A percentile compares a stretch with the other conserved stretches of the same genome.
Evolutionary conservation across 2,113 vertebrate species (phyloP).

Genomic region (Gallinago jamesoni): DNA sequence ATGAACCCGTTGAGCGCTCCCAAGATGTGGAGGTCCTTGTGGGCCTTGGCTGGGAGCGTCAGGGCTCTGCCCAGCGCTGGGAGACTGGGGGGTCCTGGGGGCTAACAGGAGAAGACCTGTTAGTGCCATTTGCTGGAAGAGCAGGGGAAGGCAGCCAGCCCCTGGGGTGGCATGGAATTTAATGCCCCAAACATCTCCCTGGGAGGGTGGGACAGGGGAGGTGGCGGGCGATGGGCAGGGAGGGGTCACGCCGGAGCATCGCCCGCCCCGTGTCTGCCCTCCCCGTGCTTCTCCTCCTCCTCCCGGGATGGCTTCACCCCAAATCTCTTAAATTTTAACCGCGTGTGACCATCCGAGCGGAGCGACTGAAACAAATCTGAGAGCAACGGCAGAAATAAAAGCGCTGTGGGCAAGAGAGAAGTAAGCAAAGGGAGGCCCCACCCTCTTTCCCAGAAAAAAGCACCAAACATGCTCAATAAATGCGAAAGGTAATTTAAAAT

Average conservation of each 20-base stretch:
- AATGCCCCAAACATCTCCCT: background rate
- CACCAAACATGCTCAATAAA: slow-evolving; percentile 54
- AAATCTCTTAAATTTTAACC: background rate
- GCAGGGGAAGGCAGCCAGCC: background rate
- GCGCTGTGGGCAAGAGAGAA: background rate
- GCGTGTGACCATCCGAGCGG: background rate
- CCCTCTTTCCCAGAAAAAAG: slow-evolving; percentile 48
- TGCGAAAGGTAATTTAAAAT: slow-evolving; percentile 39
- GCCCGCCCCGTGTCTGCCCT: background rate
- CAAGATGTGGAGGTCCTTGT: background rate
- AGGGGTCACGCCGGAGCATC: background rate
- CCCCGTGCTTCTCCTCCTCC: background rate
- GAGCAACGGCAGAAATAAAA: background rate
- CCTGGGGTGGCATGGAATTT: background rate
- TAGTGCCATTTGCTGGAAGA: background rate
- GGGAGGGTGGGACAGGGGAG: background rate
- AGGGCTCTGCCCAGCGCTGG: rapidly evolving
- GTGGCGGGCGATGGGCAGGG: background rate
- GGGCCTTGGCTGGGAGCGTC: rapidly evolving
- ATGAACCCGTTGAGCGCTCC: background rate
- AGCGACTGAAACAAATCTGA: background rate
- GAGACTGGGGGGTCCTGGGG: background rate
- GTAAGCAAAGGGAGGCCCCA: background rate
- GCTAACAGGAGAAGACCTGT: background rate
- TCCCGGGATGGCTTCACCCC: background rate